Conservation (phyloP, 2,888 invertebrate species). For the Aradus depressus region DNA sequence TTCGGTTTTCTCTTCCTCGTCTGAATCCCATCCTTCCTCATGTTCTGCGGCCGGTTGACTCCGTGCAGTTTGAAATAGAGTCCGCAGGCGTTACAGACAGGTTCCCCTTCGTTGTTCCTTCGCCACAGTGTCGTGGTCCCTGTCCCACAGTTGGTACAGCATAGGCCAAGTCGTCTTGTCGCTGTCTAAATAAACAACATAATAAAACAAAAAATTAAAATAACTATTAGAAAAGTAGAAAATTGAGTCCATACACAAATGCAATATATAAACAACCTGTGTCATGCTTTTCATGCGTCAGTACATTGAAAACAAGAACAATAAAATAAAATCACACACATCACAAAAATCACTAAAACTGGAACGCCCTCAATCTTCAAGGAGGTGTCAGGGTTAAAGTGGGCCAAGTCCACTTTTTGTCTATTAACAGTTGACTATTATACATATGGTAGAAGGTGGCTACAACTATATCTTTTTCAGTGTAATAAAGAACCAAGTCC, state of each 20-base stretch:
- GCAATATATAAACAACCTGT: not conserved
- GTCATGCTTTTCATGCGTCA: not conserved
- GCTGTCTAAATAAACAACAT: slow-evolving; percentile 37
- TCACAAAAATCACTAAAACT: no score
- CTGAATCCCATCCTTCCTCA: slow-evolving; percentile 99
- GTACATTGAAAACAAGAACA: slow-evolving; percentile 1
- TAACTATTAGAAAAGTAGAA: not conserved
- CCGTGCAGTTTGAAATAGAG: slow-evolving; percentile 76
- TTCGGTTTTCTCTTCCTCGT: slow-evolving; percentile 77
- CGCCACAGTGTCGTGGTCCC: slow-evolving; percentile 95
- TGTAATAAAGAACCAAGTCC: no score
- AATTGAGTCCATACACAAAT: not conserved
- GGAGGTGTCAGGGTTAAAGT: no score
- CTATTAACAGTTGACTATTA: no score
- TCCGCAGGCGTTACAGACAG: slow-evolving; percentile 78
- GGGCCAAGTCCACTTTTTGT: no score
- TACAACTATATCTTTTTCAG: no score
- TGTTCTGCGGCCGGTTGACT: slow-evolving; percentile 84
- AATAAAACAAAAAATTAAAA: not conserved
- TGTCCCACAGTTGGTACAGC: slow-evolving; percentile 51
- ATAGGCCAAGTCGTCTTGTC: slow-evolving; percentile 43
- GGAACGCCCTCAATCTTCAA: no score
- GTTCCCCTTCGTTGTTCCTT: slow-evolving; percentile 94
- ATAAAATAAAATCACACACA: no score
- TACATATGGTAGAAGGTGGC: no score